These are phyloP conservation scores for Pseudobourletiella spinata DNA, from an alignment of 1,140 invertebrate genomes.

Conservation along the genomic window DNA sequence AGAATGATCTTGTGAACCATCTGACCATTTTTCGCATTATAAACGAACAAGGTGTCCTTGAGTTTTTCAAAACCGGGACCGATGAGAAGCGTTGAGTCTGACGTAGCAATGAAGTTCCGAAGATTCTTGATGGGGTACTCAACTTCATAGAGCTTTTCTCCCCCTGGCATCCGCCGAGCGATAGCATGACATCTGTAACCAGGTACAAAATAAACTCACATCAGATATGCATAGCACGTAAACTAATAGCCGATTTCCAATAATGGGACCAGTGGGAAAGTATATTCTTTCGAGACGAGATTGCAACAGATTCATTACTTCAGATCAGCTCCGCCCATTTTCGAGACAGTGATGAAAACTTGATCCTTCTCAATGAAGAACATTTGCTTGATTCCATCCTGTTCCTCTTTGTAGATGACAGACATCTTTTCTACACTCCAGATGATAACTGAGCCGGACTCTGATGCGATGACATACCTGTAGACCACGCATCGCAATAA, in stretches of 20 bases:
- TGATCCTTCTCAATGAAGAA: conserved; percentile 70
- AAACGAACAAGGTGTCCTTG: conserved; percentile 72
- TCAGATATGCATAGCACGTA: too few species aligned
- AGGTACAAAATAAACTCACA: neutral
- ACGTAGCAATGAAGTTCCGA: conserved; percentile 64
- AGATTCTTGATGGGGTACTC: conserved; percentile 67
- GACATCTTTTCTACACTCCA: conserved; percentile 74
- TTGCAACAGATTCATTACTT: too few species aligned
- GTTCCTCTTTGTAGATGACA: conserved; percentile 73
- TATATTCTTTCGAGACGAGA: too few species aligned
- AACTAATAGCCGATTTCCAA: too few species aligned
- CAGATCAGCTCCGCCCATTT: conserved; percentile 34
- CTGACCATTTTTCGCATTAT: conserved; percentile 70
- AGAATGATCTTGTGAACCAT: conserved; percentile 64
- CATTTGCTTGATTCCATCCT: conserved; percentile 76
- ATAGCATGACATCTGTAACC: conserved; percentile 34
- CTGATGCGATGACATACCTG: conserved; percentile 73
- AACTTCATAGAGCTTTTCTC: conserved; percentile 67
- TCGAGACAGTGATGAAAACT: conserved; percentile 75
- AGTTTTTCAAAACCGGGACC: conserved; percentile 72
- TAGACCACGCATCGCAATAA: too few species aligned
- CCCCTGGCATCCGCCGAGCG: conserved; percentile 45
- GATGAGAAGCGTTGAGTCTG: conserved; percentile 67
- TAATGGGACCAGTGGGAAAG: too few species aligned
- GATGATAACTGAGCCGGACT: conserved; percentile 83